Base-by-base conservation (phyloP, 2,113 vertebrate genomes). In the Saccopteryx leptura region DNA sequence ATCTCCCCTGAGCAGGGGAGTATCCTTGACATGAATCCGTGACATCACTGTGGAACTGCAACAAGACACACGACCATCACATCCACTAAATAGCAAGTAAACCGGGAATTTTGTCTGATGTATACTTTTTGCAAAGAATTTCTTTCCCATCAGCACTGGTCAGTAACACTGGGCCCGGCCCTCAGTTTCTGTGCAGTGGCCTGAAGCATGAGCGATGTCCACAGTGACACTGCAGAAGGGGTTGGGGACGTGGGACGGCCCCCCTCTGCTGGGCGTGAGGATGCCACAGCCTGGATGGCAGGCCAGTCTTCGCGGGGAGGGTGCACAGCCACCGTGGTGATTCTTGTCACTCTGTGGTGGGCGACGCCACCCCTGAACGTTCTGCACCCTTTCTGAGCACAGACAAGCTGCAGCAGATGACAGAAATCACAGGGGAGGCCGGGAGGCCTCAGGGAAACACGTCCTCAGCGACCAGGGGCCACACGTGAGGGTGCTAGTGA, bases 171-270 rank as follows among this genome's bases (percentile, higher is more conserved):
- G 31, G 9, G 7, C 5, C 23, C 23, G 2, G 31, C 9, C 4
- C 24, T 17, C 58, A 4, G 11, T 1, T 14, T 61, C 61, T 83
- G 21, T 0, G 5, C 6, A 1, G n/a, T 0, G 0, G 23, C 28
- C 5, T 9, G 33, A 31, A 63, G 33, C 9, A 5, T 17, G 65
- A 68, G 31, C 13, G 33, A 31, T 9, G 24, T 7, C 48, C 8
- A 8, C 4, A 1, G 3, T 0, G 31, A 11, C 31, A 4, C 7
- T n/a, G 61, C 33, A 76, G 61, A 56, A 50, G 54, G 76, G 3
- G 21, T 9, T 13, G 58, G 63, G 33, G 9, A 71, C 39, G 68
- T 71, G 33, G 68, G 31, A 17, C n/a, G 4, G 28, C 28, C 65
- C 15, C 26, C 28, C 63, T 58, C 56, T 58, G 56, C 56, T 17